Conservation (phyloP, 1,140 invertebrate species). For the Pseudomyrmex gracilis region DNA sequence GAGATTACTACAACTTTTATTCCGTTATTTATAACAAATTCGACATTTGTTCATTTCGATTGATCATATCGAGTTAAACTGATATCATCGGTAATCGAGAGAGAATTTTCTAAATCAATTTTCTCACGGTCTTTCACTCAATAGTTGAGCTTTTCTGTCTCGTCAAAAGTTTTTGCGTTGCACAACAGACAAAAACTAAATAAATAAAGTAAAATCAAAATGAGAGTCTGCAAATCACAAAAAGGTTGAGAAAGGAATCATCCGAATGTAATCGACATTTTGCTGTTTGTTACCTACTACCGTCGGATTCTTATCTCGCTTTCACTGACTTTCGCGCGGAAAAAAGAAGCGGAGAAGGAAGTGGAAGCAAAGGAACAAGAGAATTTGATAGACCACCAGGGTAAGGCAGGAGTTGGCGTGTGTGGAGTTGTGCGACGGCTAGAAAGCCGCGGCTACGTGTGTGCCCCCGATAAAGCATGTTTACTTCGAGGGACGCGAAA, state of each 20-base stretch:
- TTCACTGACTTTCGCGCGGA: constrained; percentile 1
- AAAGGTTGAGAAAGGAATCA: constrained; percentile 8
- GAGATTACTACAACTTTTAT: no score
- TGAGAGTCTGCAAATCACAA: no score
- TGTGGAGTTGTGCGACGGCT: constrained; percentile 9
- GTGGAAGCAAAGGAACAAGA: neutral
- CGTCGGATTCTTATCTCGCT: constrained; percentile 15
- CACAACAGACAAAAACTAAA: no score
- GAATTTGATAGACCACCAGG: constrained; percentile 69
- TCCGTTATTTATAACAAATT: no score
- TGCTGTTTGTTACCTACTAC: constrained; percentile 32
- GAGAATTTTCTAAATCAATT: no score
- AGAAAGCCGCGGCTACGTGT: constrained; percentile 55
- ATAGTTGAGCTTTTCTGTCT: neutral
- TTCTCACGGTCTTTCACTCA: no score
- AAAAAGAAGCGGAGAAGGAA: neutral
- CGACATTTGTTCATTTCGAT: no score
- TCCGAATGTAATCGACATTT: constrained; percentile 7
- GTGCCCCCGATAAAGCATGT: constrained; percentile 70
- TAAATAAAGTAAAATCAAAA: no score
- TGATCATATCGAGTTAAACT: no score
- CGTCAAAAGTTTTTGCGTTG: neutral
- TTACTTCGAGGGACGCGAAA: constrained; percentile 71
- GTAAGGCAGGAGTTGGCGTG: constrained; percentile 4
- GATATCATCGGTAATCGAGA: no score